Evolutionary conservation across 1,140 invertebrate genomes (phyloP), one percentile per base, ranked within the genome.

Genomic region (Pachypeltis micranthus): DNA sequence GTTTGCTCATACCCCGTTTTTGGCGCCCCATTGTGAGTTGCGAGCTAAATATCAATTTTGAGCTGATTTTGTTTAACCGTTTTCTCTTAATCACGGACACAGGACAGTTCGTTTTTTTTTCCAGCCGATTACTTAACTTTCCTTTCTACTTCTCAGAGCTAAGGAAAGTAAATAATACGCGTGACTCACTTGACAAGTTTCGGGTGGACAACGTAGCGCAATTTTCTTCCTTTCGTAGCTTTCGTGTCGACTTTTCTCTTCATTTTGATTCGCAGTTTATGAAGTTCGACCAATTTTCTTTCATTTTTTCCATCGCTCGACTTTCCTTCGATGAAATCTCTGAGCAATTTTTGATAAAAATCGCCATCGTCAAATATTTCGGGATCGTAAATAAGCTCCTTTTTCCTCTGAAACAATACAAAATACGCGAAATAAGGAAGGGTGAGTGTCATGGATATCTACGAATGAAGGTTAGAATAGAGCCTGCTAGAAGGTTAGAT

Each of bases 311-410:
- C 78, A 69, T 88, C 85, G 24, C 83, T 78, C 4, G 90, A 87
- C 78, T 95, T 96, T 59, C 85, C 84, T 73, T 97, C 91, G 67
- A 98, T 95, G 16, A 97, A 76, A 72, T 97, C 93, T 64, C 91
- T 77, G 25, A 98, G 75, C 23, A 96, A 73, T 70, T 93, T 88
- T 74, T 96, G 92, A 77, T 98, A 98, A 73, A 97, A 98, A 74
- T 98, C 95, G 73, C 88, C 88, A 74, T 98, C 95, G 74, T 98
- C 93, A 78, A 91, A 98, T 71, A 96, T 90, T 78, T 98, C 90
- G 0, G 75, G 63, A 74, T 92, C 86, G 67, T 85, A 83, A 67
- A 87, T 83, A 69, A 85, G 81, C 31, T 74, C 68, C 1, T 27
- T 26, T 59, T 26, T 68, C 28, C 61, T 62, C 44, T 44, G 57